Percentiles rank a stretch among this genome's conserved stretches.
Conservation (phyloP, 1,140 invertebrate species). For the Trinorchestia longiramus region DNA sequence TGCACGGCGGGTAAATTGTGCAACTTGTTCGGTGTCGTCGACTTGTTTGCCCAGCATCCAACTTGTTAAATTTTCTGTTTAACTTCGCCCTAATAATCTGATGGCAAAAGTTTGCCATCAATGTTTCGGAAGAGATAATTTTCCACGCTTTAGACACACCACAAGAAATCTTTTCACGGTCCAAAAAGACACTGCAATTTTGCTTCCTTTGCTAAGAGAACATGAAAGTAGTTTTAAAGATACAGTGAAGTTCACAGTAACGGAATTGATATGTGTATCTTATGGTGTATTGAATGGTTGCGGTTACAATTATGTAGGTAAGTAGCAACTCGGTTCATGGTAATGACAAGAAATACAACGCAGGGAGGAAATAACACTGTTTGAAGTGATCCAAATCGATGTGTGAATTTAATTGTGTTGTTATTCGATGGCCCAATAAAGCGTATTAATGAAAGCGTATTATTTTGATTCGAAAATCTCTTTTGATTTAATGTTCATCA, state of each 20-base stretch:
- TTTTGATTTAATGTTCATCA: neutral
- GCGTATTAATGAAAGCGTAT: neutral
- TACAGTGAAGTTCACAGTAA: neutral
- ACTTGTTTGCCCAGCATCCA: conserved; percentile 35
- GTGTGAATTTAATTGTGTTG: neutral
- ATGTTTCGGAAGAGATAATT: conserved; percentile 47
- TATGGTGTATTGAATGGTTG: neutral
- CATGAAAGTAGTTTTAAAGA: neutral
- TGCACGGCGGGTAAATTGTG: conserved; percentile 43
- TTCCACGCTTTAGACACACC: neutral
- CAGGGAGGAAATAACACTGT: neutral
- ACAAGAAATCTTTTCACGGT: neutral
- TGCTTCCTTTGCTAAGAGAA: neutral
- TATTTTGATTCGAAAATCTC: neutral
- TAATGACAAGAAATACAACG: neutral
- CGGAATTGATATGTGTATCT: neutral
- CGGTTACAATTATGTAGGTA: neutral
- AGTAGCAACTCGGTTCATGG: neutral
- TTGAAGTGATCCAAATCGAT: neutral
- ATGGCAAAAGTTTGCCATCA: conserved; percentile 47
- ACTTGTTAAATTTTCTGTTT: conserved; percentile 49
- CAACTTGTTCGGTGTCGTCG: conserved; percentile 44
- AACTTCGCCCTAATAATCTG: conserved; percentile 49
- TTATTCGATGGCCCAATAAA: too few species aligned
- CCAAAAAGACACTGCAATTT: neutral